Conservation (phyloP, 2,888 invertebrate species). For the Pristionchus arcanus region DNA sequence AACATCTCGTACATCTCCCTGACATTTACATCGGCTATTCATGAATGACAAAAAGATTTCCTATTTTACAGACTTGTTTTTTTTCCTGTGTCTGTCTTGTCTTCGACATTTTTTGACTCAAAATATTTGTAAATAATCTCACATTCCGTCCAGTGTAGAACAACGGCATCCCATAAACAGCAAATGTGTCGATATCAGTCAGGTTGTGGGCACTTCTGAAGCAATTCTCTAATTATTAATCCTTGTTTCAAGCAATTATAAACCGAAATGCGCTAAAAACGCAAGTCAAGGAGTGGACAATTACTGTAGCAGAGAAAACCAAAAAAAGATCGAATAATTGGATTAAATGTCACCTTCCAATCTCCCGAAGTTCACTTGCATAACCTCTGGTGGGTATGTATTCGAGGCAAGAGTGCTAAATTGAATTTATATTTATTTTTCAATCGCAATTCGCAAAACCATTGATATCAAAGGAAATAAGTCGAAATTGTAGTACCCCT, state of each 20-base stretch:
- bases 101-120: too few species aligned
- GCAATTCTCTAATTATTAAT: neutral
- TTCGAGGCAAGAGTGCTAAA: neutral
- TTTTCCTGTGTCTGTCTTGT: neutral
- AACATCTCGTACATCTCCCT: neutral
- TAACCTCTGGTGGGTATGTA: neutral
- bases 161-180: neutral
- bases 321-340: neutral
- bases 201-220: conserved; percentile 11
- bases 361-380: neutral
- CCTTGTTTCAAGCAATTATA: neutral
- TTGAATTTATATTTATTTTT: neutral
- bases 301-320: neutral
- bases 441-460: neutral
- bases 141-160: neutral
- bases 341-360: neutral
- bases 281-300: too few species aligned
- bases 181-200: neutral
- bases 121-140: neutral
- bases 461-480: neutral
- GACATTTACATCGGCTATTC: neutral
- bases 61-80: too few species aligned
- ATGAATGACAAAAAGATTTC: neutral
- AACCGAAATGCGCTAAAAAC: too few species aligned
- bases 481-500: neutral